Conservation (phyloP, 2,113 vertebrate species). For the Merops nubicus region DNA sequence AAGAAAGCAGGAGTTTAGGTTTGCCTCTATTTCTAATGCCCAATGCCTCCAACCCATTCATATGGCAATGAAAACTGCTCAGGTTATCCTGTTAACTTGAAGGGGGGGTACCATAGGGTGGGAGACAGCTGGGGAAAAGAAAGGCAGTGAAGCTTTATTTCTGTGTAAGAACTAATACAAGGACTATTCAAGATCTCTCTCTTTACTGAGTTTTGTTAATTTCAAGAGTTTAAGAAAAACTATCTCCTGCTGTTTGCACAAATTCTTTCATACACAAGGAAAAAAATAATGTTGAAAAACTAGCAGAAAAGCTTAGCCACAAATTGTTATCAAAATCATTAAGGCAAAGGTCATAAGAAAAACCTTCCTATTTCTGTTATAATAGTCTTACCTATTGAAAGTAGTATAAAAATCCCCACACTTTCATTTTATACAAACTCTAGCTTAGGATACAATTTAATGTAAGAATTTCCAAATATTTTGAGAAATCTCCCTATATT, state of each 20-base stretch:
- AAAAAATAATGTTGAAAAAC: not conserved
- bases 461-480: not conserved
- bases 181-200: not conserved
- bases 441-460: not conserved
- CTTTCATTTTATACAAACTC: not conserved
- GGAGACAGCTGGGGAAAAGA: not conserved
- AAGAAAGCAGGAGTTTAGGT: not conserved
- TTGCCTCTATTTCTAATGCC: not conserved
- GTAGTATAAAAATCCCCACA: not conserved
- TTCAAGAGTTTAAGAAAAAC: not conserved
- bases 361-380: not conserved
- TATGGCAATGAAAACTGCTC: not conserved
- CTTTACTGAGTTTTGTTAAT: not conserved
- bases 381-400: not conserved
- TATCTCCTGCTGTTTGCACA: not conserved
- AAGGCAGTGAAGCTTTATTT: not conserved
- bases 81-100: not conserved
- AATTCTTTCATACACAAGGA: not conserved
- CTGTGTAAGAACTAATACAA: not conserved
- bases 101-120: fast-evolving
- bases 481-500: not conserved
- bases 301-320: not conserved
- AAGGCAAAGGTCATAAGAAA: not conserved
- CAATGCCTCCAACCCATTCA: not conserved
- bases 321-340: not conserved